Base-by-base conservation (phyloP, 2,888 invertebrate genomes). In the Lasius fuliginosus region DNA sequence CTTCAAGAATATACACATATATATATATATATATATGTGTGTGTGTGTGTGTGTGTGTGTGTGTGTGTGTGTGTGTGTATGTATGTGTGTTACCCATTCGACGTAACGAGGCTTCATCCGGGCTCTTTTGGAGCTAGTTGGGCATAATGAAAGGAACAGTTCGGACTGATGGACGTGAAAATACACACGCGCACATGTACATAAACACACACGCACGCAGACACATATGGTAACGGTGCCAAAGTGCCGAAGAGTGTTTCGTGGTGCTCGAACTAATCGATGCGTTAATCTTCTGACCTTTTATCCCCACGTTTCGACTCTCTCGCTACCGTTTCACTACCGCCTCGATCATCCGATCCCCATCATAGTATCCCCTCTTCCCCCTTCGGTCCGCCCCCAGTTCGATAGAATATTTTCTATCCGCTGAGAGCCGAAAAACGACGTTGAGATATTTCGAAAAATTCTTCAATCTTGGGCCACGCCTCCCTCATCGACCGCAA, bases 201-300 rank as follows among this genome's bases (percentile, higher is more conserved):
- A 64, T 4, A 36, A n/a, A 64, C 11, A 36, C 9, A 64, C 9
- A 18, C 33, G 3, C 18, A 3, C 1, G 9, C 6, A 65, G 82
- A 79, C 85, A 75, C 85, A 83, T 89, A 88, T 88, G 87, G 49
- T n/a, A 53, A 53, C 87, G 87, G 90, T 90, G 90, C 90, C 92
- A 93, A 92, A 93, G 93, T 93, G 93, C 93, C 89, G 90, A 92
- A 92, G 91, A 92, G 92, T 92, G 93, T 92, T 91, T 91, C 90
- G 87, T 85, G 90, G 88, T 91, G 92, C 91, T 92, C 92, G 89
- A 91, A 92, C 92, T 92, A 92, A 92, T 94, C 92, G 91, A 92
- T 92, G 92, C 92, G 93, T 93, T 93, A 94, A 93, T 93, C 93
- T 92, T 91, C 89, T 90, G 91, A 92, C 91, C 92, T 91, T 92